A percentile compares a stretch with the other conserved stretches of the same genome.
Conservation (phyloP, 2,797 vertebrate species). For the Melanotaenia boesemani region DNA sequence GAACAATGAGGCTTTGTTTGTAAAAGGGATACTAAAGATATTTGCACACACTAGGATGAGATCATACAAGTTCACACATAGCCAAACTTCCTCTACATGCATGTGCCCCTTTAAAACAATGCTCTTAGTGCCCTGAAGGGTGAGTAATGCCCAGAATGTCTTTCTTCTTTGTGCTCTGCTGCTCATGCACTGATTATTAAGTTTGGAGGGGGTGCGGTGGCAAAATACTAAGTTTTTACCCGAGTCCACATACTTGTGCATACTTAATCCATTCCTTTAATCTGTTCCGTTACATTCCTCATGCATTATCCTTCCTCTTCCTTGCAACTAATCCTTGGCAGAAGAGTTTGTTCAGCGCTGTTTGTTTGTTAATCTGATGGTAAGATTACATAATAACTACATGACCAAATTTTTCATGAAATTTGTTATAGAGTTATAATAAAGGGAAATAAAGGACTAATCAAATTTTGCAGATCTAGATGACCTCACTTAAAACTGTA, state of each 20-base stretch:
- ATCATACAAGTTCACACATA: conserved; percentile 30
- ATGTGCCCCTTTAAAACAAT: conserved; percentile 37
- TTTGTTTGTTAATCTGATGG: background rate
- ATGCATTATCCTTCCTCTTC: conserved; percentile 1
- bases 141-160: conserved; percentile 47
- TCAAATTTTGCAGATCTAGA: background rate
- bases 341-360: background rate
- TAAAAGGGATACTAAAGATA: conserved; percentile 31
- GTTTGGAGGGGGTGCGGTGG: background rate
- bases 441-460: background rate
- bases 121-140: conserved; percentile 16
- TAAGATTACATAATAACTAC: background rate
- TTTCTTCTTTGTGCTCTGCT: conserved; percentile 29
- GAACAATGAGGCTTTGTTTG: conserved; percentile 58
- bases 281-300: conserved; percentile 8
- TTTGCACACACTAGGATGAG: conserved; percentile 39
- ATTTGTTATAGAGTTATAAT: background rate
- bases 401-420: background rate
- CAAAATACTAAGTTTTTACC: background rate
- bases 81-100: conserved; percentile 30
- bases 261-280: conserved; percentile 6
- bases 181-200: conserved; percentile 4
- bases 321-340: background rate
- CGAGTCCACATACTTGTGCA: background rate
- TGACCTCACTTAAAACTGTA: background rate